These are phyloP conservation scores for Hetaerina titia DNA, from an alignment of 2,888 invertebrate species.

Conservation along the genomic window DNA sequence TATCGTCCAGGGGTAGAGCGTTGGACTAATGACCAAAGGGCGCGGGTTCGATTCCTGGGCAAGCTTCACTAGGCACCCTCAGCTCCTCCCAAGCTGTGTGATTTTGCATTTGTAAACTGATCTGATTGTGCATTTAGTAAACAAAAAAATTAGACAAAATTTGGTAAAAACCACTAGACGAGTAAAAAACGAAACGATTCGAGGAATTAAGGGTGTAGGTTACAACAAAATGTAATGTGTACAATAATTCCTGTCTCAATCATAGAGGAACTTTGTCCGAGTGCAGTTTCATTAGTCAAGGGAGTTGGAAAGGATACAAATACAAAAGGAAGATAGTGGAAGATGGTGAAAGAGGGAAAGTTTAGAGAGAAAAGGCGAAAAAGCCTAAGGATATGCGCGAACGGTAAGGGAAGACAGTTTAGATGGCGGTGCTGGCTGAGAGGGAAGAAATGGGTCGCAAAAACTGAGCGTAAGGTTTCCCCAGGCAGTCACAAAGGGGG, in stretches of 20 bases:
- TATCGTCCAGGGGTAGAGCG: too few relatives aligned
- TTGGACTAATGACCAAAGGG: too few relatives aligned
- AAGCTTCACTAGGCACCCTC: too few relatives aligned
- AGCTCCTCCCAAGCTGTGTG: too few relatives aligned
- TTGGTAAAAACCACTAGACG: background rate
- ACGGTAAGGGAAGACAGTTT: background rate
- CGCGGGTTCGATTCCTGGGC: too few relatives aligned
- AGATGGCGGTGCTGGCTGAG: background rate
- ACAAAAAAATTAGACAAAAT: background rate
- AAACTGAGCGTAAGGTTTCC: constrained; percentile 15
- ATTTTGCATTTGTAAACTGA: too few relatives aligned
- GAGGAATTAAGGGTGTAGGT: too few relatives aligned
- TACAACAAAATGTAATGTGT: too few relatives aligned
- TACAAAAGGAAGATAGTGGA: background rate
- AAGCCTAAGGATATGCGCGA: background rate
- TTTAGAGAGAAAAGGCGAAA: background rate
- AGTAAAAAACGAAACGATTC: background rate
- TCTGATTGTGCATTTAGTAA: too few relatives aligned
- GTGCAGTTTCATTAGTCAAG: background rate
- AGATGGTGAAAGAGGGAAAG: background rate
- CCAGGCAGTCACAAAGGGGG: background rate
- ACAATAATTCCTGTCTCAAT: too few relatives aligned
- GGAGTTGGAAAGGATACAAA: background rate
- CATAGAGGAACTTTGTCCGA: too few relatives aligned
- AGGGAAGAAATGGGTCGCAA: constrained; percentile 27